These are phyloP conservation scores for Phrixothrix hirtus DNA, from an alignment of 2,888 invertebrate species.

Conservation along the genomic window DNA sequence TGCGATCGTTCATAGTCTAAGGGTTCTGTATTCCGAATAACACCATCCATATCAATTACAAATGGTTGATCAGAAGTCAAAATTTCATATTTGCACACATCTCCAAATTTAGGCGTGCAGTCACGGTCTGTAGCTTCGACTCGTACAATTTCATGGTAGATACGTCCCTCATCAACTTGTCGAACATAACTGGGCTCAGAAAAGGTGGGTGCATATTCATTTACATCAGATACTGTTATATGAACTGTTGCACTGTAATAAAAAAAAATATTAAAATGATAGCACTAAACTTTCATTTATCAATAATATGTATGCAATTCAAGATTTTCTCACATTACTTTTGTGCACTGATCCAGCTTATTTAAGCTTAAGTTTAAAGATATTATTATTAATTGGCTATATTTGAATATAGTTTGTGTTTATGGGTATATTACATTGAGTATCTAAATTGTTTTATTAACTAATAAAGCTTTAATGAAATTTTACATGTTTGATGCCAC, in stretches of 20 bases:
- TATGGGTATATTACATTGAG: too few relatives aligned
- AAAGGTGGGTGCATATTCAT: conserved; percentile 93
- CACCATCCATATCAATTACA: conserved; percentile 89
- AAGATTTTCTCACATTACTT: too few relatives aligned
- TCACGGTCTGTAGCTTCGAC: conserved; percentile 93
- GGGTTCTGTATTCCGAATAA: conserved; percentile 92
- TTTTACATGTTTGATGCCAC: too few relatives aligned
- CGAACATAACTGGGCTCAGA: conserved; percentile 88
- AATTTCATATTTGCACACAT: conserved; percentile 97
- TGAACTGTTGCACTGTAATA: conserved; percentile 83
- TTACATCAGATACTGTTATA: conserved; percentile 94
- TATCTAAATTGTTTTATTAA: too few relatives aligned
- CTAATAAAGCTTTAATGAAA: too few relatives aligned
- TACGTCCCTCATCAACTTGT: conserved; percentile 86
- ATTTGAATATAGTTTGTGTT: too few relatives aligned
- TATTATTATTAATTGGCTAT: too few relatives aligned
- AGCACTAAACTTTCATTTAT: background rate
- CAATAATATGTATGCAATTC: too few relatives aligned
- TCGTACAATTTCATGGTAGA: conserved; percentile 87
- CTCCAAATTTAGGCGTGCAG: conserved; percentile 92
- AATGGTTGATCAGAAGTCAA: conserved; percentile 90
- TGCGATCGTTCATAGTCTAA: conserved; percentile 90
- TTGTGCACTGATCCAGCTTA: too few relatives aligned
- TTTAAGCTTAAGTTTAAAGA: too few relatives aligned
- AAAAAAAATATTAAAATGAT: background rate